A percentile compares a stretch with the other conserved stretches of the same genome.
phyloP scores from a whole-genome alignment of 2,888 invertebrate genomes.

The Falcaria lacertinaria region DNA sequence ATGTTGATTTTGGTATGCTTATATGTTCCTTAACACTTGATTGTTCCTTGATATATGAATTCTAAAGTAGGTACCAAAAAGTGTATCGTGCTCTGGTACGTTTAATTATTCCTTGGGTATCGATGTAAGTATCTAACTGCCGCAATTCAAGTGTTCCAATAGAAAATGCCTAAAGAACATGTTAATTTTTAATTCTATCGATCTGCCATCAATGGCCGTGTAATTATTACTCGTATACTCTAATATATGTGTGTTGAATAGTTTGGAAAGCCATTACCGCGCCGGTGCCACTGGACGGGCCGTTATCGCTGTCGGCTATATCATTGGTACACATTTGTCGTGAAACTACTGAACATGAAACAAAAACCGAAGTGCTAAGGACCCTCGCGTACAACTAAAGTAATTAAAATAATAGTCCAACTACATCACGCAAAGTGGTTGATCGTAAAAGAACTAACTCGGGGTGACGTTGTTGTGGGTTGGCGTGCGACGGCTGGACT shows the following conservation, averaged over 20 bases:
- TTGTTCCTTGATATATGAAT: too few species aligned
- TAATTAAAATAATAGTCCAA: slow-evolving; percentile 73
- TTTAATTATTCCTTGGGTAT: slow-evolving; percentile 45
- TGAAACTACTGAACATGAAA: slow-evolving; percentile 47
- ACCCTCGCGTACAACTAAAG: slow-evolving; percentile 59
- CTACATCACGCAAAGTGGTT: slow-evolving; percentile 64
- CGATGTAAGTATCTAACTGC: slow-evolving; percentile 25
- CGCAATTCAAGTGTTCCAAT: slow-evolving; percentile 30
- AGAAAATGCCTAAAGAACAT: slow-evolving; percentile 39
- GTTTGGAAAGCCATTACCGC: slow-evolving; percentile 54
- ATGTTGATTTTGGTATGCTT: too few species aligned
- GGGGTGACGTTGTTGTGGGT: slow-evolving; percentile 35
- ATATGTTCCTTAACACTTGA: too few species aligned
- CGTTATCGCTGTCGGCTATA: slow-evolving; percentile 38
- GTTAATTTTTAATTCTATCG: slow-evolving; percentile 48
- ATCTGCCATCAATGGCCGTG: slow-evolving; percentile 37
- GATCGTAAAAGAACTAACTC: slow-evolving; percentile 44
- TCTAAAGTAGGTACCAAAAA: not conserved
- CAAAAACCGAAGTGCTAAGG: slow-evolving; percentile 50
- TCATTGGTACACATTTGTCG: slow-evolving; percentile 37
- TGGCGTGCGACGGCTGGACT: slow-evolving; percentile 20
- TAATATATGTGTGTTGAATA: slow-evolving; percentile 33
- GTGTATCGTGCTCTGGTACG: slow-evolving; percentile 1
- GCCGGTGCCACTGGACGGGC: slow-evolving; percentile 18
- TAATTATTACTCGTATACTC: slow-evolving; percentile 43